phyloP scores from a whole-genome alignment of 1,140 invertebrate species.

The Diprion similis region DNA sequence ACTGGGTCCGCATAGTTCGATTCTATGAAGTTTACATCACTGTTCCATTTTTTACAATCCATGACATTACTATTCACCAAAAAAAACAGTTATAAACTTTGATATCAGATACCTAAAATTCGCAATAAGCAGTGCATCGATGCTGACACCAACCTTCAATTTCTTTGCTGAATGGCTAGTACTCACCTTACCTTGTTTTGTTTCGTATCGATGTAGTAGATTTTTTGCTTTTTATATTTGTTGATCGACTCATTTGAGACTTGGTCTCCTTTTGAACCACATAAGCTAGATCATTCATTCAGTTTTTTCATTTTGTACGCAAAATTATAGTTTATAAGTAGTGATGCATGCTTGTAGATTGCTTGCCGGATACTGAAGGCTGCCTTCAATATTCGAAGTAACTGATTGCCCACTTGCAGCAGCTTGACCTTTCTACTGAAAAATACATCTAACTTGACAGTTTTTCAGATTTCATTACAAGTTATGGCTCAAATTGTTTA shows the following conservation, averaged over 20 bases:
- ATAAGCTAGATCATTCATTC: neutral
- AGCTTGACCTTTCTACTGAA: too few relatives aligned
- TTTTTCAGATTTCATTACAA: too few relatives aligned
- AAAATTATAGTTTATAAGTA: constrained; percentile 3
- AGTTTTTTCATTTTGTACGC: neutral
- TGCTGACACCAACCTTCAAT: neutral
- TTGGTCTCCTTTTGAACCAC: neutral
- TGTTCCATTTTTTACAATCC: too few relatives aligned
- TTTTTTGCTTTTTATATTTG: constrained; percentile 10
- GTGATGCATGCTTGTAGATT: constrained; percentile 4
- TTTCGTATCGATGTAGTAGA: constrained; percentile 11
- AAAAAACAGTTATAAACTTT: neutral
- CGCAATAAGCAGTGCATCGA: neutral
- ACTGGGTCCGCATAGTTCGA: too few relatives aligned
- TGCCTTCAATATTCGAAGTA: constrained; percentile 9
- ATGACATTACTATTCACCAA: neutral
- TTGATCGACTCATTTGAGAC: constrained; percentile 8
- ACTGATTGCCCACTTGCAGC: neutral
- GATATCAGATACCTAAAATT: neutral
- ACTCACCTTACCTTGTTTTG: constrained; percentile 8
- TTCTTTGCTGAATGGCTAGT: constrained; percentile 15
- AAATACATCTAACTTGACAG: too few relatives aligned
- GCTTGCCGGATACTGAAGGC: constrained; percentile 14
- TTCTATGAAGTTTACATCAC: too few relatives aligned
- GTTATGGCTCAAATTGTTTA: too few relatives aligned